Conservation (phyloP, 2,888 invertebrate species). For the Oscheius sp. region DNA sequence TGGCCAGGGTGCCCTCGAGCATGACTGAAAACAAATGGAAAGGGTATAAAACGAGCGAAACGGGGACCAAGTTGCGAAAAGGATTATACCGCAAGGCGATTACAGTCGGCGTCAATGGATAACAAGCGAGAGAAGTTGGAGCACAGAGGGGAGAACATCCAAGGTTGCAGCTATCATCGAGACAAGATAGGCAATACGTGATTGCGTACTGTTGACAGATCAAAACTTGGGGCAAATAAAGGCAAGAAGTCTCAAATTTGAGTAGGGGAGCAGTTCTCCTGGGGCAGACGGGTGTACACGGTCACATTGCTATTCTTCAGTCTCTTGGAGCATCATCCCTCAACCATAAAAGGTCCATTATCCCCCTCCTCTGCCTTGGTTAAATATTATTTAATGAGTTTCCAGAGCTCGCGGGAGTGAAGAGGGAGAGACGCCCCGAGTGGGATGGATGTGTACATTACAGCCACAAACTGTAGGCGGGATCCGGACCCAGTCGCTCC, state of each 20-base stretch:
- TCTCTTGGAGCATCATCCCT: too few species aligned
- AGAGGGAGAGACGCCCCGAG: too few species aligned
- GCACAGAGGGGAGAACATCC: not conserved
- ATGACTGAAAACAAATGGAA: constrained; percentile 12
- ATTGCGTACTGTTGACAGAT: not conserved
- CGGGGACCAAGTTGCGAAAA: not conserved
- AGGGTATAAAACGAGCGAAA: not conserved
- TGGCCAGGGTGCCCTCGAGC: constrained; percentile 25
- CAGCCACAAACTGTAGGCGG: not conserved
- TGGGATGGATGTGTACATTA: constrained; percentile 13
- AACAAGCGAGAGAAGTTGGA: not conserved
- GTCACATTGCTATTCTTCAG: too few species aligned
- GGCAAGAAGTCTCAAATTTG: too few species aligned
- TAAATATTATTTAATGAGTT: not conserved
- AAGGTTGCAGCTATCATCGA: not conserved
- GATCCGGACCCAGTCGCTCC: constrained; percentile 10
- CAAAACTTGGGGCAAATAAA: too few species aligned
- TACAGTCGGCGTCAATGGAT: too few species aligned
- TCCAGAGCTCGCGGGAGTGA: not conserved
- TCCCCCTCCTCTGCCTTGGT: not conserved
- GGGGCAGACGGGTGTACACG: too few species aligned
- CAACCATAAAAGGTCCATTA: not conserved
- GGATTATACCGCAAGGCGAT: constrained; percentile 17
- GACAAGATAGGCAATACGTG: not conserved
- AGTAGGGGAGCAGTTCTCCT: too few species aligned